Base-by-base conservation (phyloP, 2,888 invertebrate genomes). In the Drosophila macrothrix region DNA sequence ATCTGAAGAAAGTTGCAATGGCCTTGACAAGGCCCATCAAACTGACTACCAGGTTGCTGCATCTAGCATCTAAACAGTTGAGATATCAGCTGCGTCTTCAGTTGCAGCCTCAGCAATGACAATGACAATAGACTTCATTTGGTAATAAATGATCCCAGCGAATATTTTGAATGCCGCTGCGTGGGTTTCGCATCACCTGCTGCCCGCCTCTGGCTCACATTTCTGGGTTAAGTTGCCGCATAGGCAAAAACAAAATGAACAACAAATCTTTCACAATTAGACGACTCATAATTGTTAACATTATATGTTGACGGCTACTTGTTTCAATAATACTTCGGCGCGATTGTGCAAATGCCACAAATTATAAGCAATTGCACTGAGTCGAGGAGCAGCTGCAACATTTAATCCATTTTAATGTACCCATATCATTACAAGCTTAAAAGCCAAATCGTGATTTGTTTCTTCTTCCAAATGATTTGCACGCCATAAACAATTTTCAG, bases 161-260 rank as follows among this genome's bases (percentile, higher is more conserved):
- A 14, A 46, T 33, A 41, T 49, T 39, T 41, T 28, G 49, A 60
- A 39, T 46, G 60, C 37, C 61, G 62, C 46, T 61, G 67, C 43
- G 67, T 76, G 68, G 80, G 76, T 58, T 58, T 67, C 53, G 65
- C 78, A 64, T 66, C 76, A 80, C 74, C 79, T 61, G 67, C 49
- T 60, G 16, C n/a, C 52, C 22, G 50, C 49, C 62, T 53, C 54
- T 67, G 63, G 22, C 50, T 61, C 46, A 41, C 14, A 60, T 82
- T 82, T 84, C 65, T 83, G 82, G 83, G 84, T 75, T 83, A 83
- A 83, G 84, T 83, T 83, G 86, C 37, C 43, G 69, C 66, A 67
- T 65, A 53, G 64, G 52, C 63, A 52, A 39, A 64, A 55, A 71
- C 35, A 22, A 41, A 50, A 56, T 0, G 5, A 35, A 43, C 50